Percentiles rank a stretch among this genome's conserved stretches.
Conservation (phyloP, 2,113 vertebrate species). For the Pycnonotus jocosus region DNA sequence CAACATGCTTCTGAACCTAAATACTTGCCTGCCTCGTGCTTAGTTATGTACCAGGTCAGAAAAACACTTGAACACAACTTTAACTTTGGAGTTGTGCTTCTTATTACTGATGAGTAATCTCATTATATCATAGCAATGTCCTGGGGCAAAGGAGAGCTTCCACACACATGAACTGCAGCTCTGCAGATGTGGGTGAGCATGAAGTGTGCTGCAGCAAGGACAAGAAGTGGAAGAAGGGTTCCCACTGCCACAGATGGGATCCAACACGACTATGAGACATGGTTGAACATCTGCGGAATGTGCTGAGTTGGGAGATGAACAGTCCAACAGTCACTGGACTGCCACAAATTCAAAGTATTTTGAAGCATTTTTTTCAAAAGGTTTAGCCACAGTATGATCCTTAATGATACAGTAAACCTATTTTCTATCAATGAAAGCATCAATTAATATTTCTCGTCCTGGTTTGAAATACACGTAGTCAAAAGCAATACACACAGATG, state of each 20-base stretch:
- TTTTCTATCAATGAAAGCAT: neutral
- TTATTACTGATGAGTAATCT: neutral
- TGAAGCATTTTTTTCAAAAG: neutral
- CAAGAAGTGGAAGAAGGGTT: neutral
- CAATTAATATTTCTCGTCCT: neutral
- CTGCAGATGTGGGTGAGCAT: neutral
- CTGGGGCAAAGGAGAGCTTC: neutral
- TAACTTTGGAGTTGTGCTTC: neutral
- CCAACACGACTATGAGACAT: neutral
- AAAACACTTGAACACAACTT: neutral
- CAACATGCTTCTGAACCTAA: neutral
- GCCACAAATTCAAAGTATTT: neutral
- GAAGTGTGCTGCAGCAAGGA: neutral
- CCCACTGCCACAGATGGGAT: neutral
- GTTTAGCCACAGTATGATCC: neutral
- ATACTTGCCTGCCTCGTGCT: neutral
- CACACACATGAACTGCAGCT: fast-evolving
- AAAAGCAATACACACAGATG: neutral
- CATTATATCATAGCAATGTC: neutral
- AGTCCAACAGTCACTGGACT: neutral
- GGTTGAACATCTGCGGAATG: neutral
- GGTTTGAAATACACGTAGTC: neutral
- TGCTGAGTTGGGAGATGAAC: neutral
- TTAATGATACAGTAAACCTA: neutral
- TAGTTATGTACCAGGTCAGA: neutral